Percentiles rank a stretch among this genome's conserved stretches.
These are phyloP conservation scores for Stenolophus ochropezus DNA, from an alignment of 2,888 invertebrate species.

Conservation along the genomic window DNA sequence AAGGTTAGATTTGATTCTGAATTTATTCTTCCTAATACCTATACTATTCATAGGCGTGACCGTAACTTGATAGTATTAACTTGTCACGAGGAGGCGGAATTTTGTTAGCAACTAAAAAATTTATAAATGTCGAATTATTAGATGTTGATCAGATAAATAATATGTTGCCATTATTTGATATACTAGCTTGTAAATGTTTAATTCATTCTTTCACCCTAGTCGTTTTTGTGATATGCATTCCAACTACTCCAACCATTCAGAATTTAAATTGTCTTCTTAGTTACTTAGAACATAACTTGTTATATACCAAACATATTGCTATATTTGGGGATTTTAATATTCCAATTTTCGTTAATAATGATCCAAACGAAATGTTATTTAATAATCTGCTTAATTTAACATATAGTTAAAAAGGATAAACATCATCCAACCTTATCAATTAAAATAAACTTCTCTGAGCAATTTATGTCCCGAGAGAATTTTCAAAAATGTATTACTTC, in stretches of 20 bases:
- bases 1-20: too few relatives aligned
- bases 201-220: not conserved
- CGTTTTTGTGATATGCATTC: not conserved
- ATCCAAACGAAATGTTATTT: not conserved
- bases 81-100: not conserved
- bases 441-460: not conserved
- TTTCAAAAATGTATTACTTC: not conserved
- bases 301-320: not conserved
- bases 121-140: not conserved
- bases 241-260: not conserved
- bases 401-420: not conserved
- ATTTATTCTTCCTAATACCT: too few relatives aligned
- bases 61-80: too few relatives aligned
- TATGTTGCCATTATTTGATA: not conserved
- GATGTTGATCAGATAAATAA: not conserved
- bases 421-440: not conserved
- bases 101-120: not conserved
- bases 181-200: not conserved
- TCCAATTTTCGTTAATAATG: not conserved
- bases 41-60: too few relatives aligned
- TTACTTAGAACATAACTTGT: not conserved
- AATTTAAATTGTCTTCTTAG: not conserved
- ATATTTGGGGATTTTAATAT: not conserved
- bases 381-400: not conserved
- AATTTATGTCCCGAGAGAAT: too few relatives aligned